Evolutionary conservation across 2,113 vertebrate genomes (phyloP).

Genomic region (Pelecanoides urinatrix): DNA sequence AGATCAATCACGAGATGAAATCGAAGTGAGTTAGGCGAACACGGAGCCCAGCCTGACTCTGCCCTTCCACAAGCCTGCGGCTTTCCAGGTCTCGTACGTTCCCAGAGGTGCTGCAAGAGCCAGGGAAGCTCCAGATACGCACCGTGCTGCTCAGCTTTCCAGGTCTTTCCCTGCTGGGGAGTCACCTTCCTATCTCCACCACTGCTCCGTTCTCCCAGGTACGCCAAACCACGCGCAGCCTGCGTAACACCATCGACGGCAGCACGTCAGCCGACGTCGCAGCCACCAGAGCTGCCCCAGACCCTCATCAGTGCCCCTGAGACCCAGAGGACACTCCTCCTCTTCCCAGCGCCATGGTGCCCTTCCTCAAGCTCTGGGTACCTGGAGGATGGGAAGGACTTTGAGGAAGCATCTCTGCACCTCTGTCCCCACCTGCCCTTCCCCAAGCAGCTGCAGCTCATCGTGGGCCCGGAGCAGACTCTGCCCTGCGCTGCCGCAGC

Average conservation of each 20-base stretch:
- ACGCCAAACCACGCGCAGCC: not conserved
- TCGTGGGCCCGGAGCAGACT: fast-evolving
- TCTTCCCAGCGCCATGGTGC: not conserved
- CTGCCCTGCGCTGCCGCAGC: fast-evolving
- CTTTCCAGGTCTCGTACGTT: not conserved
- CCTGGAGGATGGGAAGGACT: not conserved
- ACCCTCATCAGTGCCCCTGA: not conserved
- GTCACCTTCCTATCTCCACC: not conserved
- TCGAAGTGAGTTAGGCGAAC: not conserved
- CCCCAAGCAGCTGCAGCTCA: not conserved
- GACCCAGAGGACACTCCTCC: not conserved
- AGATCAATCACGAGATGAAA: conserved; percentile 49
- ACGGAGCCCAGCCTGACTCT: not conserved
- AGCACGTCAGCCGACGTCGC: not conserved
- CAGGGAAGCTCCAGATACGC: not conserved
- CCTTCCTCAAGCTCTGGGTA: not conserved
- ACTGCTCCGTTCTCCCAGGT: not conserved
- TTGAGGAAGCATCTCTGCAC: not conserved
- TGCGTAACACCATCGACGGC: fast-evolving
- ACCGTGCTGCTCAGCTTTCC: not conserved
- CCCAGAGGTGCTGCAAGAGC: not conserved
- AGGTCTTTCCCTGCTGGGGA: not conserved
- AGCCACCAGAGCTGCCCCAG: not conserved
- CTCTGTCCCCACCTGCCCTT: not conserved
- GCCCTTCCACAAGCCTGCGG: not conserved